These are phyloP conservation scores for Cynopterus brachyotis DNA, from an alignment of 2,113 vertebrate species.

Conservation along the genomic window DNA sequence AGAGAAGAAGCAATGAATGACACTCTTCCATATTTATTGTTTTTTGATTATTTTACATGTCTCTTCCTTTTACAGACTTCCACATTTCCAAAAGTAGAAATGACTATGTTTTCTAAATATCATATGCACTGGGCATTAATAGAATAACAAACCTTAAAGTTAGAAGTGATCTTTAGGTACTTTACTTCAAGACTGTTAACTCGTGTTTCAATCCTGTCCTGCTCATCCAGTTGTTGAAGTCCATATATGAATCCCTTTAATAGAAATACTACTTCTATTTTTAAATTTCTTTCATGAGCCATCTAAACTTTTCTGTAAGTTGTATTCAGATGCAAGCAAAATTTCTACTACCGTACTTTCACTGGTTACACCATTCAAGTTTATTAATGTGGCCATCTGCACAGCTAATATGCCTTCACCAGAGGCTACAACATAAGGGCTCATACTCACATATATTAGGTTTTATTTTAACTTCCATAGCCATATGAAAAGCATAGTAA, in stretches of 20 bases:
- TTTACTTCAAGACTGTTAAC: neutral
- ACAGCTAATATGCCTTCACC: neutral
- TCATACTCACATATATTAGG: neutral
- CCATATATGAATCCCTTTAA: neutral
- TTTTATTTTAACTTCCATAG: neutral
- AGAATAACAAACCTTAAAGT: neutral
- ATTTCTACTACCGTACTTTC: neutral
- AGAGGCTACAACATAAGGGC: neutral
- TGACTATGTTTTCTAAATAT: neutral
- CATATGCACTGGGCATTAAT: neutral
- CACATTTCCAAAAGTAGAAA: neutral
- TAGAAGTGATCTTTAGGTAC: neutral
- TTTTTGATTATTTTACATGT: neutral
- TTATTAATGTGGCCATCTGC: neutral
- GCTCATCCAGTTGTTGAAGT: neutral
- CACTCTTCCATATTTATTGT: neutral
- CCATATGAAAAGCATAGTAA: neutral
- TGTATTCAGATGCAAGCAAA: neutral
- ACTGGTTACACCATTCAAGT: neutral
- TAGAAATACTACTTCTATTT: neutral
- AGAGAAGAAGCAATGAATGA: neutral
- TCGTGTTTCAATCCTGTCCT: neutral
- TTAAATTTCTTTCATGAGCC: neutral
- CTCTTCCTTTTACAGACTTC: neutral
- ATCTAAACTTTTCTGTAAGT: neutral